phyloP scores from a whole-genome alignment of 2,113 vertebrate species.

The Bufo bufo region DNA sequence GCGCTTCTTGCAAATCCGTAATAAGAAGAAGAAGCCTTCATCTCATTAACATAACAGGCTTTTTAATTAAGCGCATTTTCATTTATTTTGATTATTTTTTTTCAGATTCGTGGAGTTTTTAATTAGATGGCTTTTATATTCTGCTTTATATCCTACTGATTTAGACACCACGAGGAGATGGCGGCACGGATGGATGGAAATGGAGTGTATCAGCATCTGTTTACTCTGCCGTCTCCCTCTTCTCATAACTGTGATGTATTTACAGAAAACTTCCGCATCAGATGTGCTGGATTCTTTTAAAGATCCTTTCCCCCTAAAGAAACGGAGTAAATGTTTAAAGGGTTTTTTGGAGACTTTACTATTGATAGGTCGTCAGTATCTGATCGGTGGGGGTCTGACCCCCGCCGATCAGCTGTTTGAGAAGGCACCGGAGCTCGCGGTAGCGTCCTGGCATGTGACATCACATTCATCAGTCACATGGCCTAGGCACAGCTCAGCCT shows the following conservation, averaged over 20 bases:
- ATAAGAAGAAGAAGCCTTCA: slow-evolving; percentile 19
- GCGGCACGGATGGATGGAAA: slow-evolving; percentile 12
- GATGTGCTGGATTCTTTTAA: neutral
- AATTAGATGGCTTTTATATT: slow-evolving; percentile 45
- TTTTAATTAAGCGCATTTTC: slow-evolving; percentile 50
- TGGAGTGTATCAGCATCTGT: slow-evolving; percentile 30
- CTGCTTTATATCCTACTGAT: slow-evolving; percentile 28
- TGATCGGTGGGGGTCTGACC: no score
- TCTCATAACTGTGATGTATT: slow-evolving; percentile 24
- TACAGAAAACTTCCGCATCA: slow-evolving; percentile 2
- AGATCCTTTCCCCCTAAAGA: neutral
- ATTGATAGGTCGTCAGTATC: no score
- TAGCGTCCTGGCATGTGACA: no score
- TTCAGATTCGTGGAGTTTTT: slow-evolving; percentile 35
- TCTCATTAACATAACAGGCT: slow-evolving; percentile 38
- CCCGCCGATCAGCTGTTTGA: no score
- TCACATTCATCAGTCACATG: no score
- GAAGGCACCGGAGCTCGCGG: no score
- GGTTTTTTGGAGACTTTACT: no score
- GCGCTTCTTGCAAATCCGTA: slow-evolving; percentile 1
- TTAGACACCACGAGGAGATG: neutral
- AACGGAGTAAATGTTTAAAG: neutral
- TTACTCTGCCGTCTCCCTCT: neutral
- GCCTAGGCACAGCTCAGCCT: no score
- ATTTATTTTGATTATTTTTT: slow-evolving; percentile 31